Base-by-base conservation (phyloP, 2,888 invertebrate genomes). In the Phlogophora meticulosa region DNA sequence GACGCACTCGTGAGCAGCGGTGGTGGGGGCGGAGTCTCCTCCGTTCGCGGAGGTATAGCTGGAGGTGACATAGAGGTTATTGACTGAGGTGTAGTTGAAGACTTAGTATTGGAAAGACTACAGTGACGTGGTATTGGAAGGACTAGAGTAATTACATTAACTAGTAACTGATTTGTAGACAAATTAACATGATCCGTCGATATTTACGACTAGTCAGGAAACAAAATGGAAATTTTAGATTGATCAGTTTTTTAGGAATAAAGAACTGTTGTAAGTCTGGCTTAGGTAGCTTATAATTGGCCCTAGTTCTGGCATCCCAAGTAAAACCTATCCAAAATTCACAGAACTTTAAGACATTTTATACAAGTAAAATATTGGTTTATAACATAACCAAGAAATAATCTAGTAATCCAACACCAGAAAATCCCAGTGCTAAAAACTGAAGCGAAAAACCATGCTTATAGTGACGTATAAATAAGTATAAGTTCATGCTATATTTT, bases 1-100 rank as follows among this genome's bases (percentile, higher is more conserved):
- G 95, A 95, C 0, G 96, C 95, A 81, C 95, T 95, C 45, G 93
- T 93, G 43, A 96, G 87, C 68, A 96, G 81, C 11, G 95, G 94
- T 5, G 95, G 95, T 1, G 94, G 92, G 0, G 94, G 88, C 7
- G 93, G 91, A 0, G 92, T 84, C 68, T 95, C 95, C 61, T 95
- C 95, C 0, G 88, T 78, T 0, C 95, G 90, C 0, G 94, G 92
- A 0, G 94, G 94, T 78, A 92, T 87, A 1, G 94, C 95, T 95
- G 87, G 1, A 81, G 78, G 57, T 58, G n/a, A 62, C 10, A 53
- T 7, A 13, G 0, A 28, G 2, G 43, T 78, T 34, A 57, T 22
- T 32, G 10, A 40, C 28, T 36, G 42, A 22, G 7, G 1, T 36
- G 17, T 28, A 49, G 2, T 52, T 46, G 7, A n/a, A 34, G 7